Conservation (phyloP, 2,888 invertebrate genomes). For the Willowsia nigromaculata region DNA sequence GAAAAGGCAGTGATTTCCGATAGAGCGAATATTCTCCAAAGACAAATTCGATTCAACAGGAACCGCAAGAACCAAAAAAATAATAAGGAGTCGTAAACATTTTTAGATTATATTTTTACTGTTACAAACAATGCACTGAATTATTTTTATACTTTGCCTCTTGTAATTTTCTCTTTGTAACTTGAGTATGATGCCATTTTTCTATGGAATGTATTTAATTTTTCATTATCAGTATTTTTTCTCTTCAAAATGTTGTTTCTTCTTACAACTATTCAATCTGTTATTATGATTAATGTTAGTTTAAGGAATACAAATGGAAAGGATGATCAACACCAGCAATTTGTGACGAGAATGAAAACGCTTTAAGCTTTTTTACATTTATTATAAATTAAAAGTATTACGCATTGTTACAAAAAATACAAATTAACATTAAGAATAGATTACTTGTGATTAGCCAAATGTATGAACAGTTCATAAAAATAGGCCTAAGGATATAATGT, state of each 20-base stretch:
- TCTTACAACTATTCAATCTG: neutral
- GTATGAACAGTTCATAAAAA: neutral
- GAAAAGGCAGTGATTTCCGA: constrained; percentile 20
- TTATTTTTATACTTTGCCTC: neutral
- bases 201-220: constrained; percentile 19
- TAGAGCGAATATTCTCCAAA: constrained; percentile 63
- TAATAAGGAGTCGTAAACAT: constrained; percentile 15
- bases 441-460: neutral
- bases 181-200: neutral
- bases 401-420: neutral
- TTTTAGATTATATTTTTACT: neutral
- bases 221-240: constrained; percentile 14
- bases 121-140: constrained; percentile 23
- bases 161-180: neutral
- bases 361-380: neutral
- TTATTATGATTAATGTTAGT: neutral
- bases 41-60: constrained; percentile 61
- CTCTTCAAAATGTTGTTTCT: neutral
- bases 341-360: neutral
- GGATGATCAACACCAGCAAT: neutral
- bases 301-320: neutral
- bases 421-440: neutral
- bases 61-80: constrained; percentile 51
- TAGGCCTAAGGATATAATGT: neutral
- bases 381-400: too few species aligned